Evolutionary conservation across 2,797 vertebrate genomes (phyloP).

Genomic region (Anolis apletophallus): DNA sequence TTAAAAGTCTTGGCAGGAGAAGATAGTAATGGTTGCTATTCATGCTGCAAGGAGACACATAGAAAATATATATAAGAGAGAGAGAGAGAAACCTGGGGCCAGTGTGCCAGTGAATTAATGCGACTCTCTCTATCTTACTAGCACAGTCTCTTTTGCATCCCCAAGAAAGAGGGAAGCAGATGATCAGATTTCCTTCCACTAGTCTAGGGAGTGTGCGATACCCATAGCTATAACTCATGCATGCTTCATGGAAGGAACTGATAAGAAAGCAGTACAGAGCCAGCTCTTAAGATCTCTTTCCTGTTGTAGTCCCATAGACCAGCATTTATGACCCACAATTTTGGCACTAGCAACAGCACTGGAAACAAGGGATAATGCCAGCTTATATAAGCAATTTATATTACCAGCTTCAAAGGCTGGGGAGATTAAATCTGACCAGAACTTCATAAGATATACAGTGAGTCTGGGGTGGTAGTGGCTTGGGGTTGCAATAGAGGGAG

Average conservation of each 20-base stretch:
- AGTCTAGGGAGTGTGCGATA: not conserved
- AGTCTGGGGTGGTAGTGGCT: too few relatives aligned
- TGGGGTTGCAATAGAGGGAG: too few relatives aligned
- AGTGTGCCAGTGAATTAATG: constrained; percentile 35
- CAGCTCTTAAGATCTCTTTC: not conserved
- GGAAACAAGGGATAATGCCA: not conserved
- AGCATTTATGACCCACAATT: not conserved
- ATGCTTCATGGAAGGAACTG: not conserved
- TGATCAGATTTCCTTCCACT: constrained; percentile 7
- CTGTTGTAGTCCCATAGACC: not conserved
- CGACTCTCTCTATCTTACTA: not conserved
- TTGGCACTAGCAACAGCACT: not conserved
- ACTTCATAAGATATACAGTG: too few relatives aligned
- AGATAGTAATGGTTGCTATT: constrained; percentile 55
- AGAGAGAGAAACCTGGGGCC: not conserved
- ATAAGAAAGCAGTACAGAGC: not conserved
- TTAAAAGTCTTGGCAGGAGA: constrained; percentile 25
- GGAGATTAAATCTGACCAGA: not conserved
- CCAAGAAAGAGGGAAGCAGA: not conserved
- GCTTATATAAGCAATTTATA: not conserved
- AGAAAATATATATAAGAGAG: not conserved
- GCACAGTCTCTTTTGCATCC: too few relatives aligned
- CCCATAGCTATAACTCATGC: not conserved
- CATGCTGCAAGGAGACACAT: constrained; percentile 34
- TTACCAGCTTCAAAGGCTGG: not conserved